Evolutionary conservation across 2,113 vertebrate genomes (phyloP).

Genomic region (Ia io): DNA sequence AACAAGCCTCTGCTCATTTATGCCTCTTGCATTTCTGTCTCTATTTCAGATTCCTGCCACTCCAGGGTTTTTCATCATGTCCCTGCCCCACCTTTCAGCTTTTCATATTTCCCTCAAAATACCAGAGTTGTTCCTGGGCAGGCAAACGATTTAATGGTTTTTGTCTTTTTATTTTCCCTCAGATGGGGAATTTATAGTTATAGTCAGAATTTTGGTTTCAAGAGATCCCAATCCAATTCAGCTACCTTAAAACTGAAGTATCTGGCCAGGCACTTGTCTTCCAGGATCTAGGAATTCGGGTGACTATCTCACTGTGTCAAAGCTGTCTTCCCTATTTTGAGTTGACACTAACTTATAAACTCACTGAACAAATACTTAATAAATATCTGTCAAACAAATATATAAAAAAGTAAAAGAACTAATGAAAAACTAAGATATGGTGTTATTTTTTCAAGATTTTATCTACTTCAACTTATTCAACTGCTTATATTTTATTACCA

Average conservation of each 20-base stretch:
- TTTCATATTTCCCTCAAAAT: not conserved
- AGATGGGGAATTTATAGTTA: not conserved
- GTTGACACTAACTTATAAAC: not conserved
- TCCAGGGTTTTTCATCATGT: not conserved
- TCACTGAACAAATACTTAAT: not conserved
- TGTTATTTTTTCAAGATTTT: not conserved
- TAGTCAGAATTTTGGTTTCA: conserved; percentile 3
- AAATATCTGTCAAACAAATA: not conserved
- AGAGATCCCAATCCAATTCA: not conserved
- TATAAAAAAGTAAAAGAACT: not conserved
- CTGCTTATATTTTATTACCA: not conserved
- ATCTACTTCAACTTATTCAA: not conserved
- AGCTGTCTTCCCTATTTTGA: not conserved
- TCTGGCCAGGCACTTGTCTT: not conserved
- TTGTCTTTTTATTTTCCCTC: not conserved
- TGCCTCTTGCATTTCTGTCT: conserved; percentile 23
- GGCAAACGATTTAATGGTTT: not conserved
- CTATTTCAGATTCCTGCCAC: not conserved
- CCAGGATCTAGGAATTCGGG: not conserved
- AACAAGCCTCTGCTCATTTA: conserved; percentile 14
- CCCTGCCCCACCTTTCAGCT: not conserved
- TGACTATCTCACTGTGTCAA: not conserved
- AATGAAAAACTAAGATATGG: not conserved
- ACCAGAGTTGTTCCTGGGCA: not conserved
- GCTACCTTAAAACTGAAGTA: not conserved